A percentile compares a stretch with the other conserved stretches of the same genome.
Evolutionary conservation across 2,888 invertebrate species (phyloP).

Genomic region (Acronicta psi): DNA sequence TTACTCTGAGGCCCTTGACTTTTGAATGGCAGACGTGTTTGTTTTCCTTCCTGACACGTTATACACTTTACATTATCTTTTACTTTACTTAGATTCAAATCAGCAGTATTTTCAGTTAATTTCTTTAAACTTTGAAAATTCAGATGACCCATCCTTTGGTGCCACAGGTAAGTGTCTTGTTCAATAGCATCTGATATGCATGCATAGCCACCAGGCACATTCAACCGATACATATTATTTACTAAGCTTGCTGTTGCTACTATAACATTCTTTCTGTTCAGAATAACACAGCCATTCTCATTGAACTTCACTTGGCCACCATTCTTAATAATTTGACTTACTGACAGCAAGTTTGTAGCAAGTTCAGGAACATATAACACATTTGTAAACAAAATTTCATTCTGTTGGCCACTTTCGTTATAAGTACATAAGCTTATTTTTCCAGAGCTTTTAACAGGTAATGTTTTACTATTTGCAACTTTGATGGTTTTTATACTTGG

Average conservation of each 20-base stretch:
- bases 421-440: neutral
- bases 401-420: neutral
- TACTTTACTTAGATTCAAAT: constrained; percentile 26
- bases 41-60: constrained; percentile 5
- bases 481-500: constrained; percentile 28
- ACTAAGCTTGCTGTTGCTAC: constrained; percentile 23
- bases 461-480: neutral
- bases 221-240: constrained; percentile 43
- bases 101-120: neutral
- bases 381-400: neutral
- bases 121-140: constrained; percentile 1
- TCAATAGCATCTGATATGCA: constrained; percentile 14
- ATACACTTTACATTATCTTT: neutral
- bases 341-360: neutral
- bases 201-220: constrained; percentile 7
- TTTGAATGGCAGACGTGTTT: constrained; percentile 5
- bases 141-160: constrained; percentile 12
- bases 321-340: neutral
- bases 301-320: neutral
- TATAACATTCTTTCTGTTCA: constrained; percentile 1
- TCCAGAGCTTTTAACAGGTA: neutral
- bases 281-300: constrained; percentile 8
- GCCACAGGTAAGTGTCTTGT: constrained; percentile 12
- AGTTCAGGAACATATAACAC: neutral
- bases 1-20: neutral